Conservation (phyloP, 2,113 vertebrate genomes). For the Dicaeum eximium region DNA sequence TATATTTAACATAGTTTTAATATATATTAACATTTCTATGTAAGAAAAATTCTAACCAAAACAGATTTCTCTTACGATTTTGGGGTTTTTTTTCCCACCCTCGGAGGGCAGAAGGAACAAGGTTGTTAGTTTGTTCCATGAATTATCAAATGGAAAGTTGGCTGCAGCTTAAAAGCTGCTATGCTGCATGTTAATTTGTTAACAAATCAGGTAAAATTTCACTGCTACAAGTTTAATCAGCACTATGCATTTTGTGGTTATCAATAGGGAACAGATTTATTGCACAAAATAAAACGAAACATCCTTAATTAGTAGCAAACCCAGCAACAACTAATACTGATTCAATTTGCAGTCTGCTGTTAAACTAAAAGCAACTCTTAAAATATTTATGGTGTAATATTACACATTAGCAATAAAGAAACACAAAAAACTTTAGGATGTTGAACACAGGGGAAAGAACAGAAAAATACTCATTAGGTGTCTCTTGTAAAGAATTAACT, state of each 20-base stretch:
- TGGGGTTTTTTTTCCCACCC: fast-evolving
- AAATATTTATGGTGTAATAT: slow-evolving; percentile 27
- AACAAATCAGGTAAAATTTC: slow-evolving; percentile 16
- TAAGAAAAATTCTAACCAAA: neutral
- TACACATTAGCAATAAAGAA: neutral
- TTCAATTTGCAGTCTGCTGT: neutral
- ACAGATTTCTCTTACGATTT: neutral
- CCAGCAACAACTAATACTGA: neutral
- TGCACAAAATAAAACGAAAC: neutral
- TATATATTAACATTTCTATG: neutral
- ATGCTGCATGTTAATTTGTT: slow-evolving; percentile 13
- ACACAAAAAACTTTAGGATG: neutral
- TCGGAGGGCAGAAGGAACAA: neutral
- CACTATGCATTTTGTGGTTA: neutral
- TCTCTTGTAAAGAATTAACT: neutral
- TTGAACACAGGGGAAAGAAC: neutral
- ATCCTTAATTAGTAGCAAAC: neutral
- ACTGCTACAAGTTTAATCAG: neutral
- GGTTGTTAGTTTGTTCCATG: neutral
- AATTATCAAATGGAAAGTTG: slow-evolving; percentile 23
- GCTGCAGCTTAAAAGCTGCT: slow-evolving; percentile 6
- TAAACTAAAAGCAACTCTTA: neutral
- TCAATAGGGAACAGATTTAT: neutral
- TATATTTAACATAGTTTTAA: neutral
- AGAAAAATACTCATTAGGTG: neutral